Base-by-base conservation (phyloP, 2,888 invertebrate species). In the Oeneis ivallda region DNA sequence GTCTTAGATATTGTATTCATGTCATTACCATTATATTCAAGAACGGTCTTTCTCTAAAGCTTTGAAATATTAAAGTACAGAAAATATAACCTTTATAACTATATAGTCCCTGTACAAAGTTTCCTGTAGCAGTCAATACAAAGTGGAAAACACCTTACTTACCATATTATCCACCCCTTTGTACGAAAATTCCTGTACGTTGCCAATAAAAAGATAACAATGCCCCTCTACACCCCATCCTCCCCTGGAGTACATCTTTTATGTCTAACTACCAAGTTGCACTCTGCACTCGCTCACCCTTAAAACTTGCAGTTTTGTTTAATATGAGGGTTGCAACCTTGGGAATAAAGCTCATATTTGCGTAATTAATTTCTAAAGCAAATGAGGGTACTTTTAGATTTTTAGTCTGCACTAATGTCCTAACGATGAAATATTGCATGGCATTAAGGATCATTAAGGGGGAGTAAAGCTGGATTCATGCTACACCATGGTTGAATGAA, bases 161-260 rank as follows among this genome's bases (percentile, higher is more conserved):
- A 58, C 57, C 63, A 49, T 63, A 66, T 70, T 68, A 66, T 70
- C 64, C 68, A 68, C 68, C 68, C 64, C 66, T 70, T 62, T 63
- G 54, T 66, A 62, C 56, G 43, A 49, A 68, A 64, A 52, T 68
- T 56, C 63, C 53, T 61, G 62, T 49, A 61, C 68, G 61, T 61
- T 52, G 68, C 66, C 68, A 66, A 68, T 66, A 66, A 68, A 68
- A 60, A 62, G 68, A 68, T 70, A 68, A 70, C 68, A 68, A 66
- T 68, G 34, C 56, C 56, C 54, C 57, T 59, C 43, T 26, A 54
- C 62, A 49, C 41, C 59, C 45, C 45, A 62, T 52, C 57, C 61
- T 50, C 54, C 61, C 58, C 41, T 62, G 53, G 26, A 57, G 62
- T 56, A 61, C 57, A 62, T 57, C 56, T 41, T 41, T 41, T 41